Conservation (phyloP, 2,797 vertebrate genomes). For the Catharus ustulatus region DNA sequence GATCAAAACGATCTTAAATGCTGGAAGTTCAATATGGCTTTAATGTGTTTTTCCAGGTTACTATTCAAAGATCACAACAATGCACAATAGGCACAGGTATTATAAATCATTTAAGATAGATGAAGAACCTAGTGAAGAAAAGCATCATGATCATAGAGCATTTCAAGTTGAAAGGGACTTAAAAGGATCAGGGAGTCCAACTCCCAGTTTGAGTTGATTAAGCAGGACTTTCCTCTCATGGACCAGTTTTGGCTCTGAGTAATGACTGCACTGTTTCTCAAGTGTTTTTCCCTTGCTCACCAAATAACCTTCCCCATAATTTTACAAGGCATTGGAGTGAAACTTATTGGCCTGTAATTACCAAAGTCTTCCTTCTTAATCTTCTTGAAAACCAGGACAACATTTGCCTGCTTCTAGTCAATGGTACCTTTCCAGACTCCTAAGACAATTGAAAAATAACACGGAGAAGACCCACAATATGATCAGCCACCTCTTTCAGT, state of each 20-base stretch:
- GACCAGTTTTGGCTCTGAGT: neutral
- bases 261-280: neutral
- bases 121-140: neutral
- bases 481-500: neutral
- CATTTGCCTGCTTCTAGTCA: neutral
- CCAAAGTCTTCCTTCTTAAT: neutral
- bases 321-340: neutral
- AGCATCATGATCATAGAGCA: neutral
- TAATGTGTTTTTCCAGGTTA: neutral
- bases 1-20: neutral
- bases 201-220: neutral
- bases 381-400: neutral
- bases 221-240: neutral
- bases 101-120: accelerated
- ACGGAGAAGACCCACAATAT: accelerated
- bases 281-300: neutral
- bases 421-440: neutral
- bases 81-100: neutral
- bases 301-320: neutral
- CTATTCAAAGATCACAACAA: neutral
- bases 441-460: neutral
- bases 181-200: neutral
- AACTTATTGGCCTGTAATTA: neutral
- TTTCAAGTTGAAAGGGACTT: neutral
- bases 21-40: neutral